phyloP scores from a whole-genome alignment of 2,888 invertebrate species.

The Blastobasis adustella region DNA sequence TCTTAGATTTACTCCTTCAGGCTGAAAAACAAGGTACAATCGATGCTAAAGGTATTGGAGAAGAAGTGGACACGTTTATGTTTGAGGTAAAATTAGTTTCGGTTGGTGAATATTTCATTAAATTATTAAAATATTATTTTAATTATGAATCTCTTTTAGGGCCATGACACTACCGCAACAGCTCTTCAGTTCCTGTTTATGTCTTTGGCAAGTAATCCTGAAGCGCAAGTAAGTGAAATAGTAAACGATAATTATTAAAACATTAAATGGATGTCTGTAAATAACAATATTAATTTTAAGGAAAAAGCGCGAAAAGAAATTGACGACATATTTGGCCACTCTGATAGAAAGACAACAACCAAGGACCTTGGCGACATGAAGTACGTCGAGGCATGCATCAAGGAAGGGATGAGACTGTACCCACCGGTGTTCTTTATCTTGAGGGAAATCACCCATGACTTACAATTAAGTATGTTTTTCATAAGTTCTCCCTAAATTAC shows the following conservation, averaged over 20 bases:
- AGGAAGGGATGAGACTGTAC: conserved; percentile 78
- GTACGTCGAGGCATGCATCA: conserved; percentile 81
- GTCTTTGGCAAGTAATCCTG: conserved; percentile 61
- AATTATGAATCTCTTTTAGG: conserved; percentile 39
- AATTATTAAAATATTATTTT: too few relatives aligned
- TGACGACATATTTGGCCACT: conserved; percentile 76
- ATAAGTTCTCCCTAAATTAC: too few relatives aligned
- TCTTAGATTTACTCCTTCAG: conserved; percentile 49
- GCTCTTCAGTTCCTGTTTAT: conserved; percentile 66
- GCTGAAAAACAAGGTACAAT: conserved; percentile 63
- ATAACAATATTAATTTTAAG: conserved; percentile 46
- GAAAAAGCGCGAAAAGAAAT: conserved; percentile 76
- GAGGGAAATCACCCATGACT: conserved; percentile 70
- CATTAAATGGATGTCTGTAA: neutral
- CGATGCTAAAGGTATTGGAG: conserved; percentile 67
- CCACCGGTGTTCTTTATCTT: conserved; percentile 81
- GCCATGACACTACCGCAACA: conserved; percentile 78
- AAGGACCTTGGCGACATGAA: conserved; percentile 76
- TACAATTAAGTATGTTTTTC: conserved; percentile 66
- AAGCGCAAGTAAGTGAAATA: conserved; percentile 48
- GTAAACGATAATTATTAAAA: conserved; percentile 7
- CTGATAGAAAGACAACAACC: conserved; percentile 74
- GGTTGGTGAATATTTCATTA: too few relatives aligned
- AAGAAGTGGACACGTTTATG: conserved; percentile 79
- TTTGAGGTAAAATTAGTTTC: conserved; percentile 58